Base-by-base conservation (phyloP, 1,140 invertebrate genomes). In the Drosophila seguyi region DNA sequence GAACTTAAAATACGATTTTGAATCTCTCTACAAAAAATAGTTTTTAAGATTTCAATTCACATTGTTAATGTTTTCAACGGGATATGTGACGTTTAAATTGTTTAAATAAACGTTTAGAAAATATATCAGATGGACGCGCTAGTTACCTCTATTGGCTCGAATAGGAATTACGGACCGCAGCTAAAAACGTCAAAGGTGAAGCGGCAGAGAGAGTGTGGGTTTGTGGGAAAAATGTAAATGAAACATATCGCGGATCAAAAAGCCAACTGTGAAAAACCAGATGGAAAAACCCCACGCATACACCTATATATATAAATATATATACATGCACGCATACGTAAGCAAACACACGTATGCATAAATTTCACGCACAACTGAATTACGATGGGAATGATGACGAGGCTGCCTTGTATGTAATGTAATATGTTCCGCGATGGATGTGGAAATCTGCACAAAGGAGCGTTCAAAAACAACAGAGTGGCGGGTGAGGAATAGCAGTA, bases 281-380 rank as follows among this genome's bases (percentile, higher is more conserved):
- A 50, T 76, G 72, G 38, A 72, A 41, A 29, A 75, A 13, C 72
- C 31, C 38, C 48, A n/a, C 18, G 48, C 13, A 42, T 27, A 41
- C 27, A 73, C 31, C 48, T 11, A 52, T n/a, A 25, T 11, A 52
- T 14, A 29, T 45, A 31, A 5, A 52, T 22, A 38, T 45, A 31
- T 16, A 20, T 58, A 39, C 36, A 5, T 38, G 29, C 10, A 55
- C 42, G 27, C 16, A 27, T 57, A 57, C 48, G 48, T 50, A 39
- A 50, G 45, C 55, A 73, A 34, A 58, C 73, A 75, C 48, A 76
- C 74, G 74, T 76, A 76, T 76, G 74, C 74, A 75, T 88, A 88
- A 85, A 88, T 88, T 88, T 88, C 61, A 88, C 84, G 81, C 84
- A 81, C 85, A 88, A 90, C 77, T 90, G 84, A 81, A 81, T 81